Base-by-base conservation (phyloP, 2,113 vertebrate species). In the Dolichotis patagonum region DNA sequence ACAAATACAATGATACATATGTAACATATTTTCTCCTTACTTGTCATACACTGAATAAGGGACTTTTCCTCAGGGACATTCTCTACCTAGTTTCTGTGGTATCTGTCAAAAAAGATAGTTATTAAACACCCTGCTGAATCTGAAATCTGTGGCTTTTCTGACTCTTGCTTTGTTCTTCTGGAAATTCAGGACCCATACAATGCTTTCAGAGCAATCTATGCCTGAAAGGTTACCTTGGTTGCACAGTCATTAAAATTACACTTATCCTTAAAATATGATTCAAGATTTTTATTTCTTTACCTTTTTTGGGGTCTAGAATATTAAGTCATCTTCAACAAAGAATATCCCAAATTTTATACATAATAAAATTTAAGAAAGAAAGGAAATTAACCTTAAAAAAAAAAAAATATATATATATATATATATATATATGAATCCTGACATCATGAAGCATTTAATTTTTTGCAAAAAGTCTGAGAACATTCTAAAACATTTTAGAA, bases 1-100 rank as follows among this genome's bases (percentile, higher is more conserved):
- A n/a, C 63, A 58, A 87, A 56, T 82, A 97, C 95, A 96, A 98
- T 97, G 95, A 97, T 94, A 95, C 69, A 96, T 95, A 60, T 65
- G 41, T 94, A 97, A 80, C n/a, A n/a, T 69, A 95, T 86, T 97
- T 97, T 85, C 92, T 98, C 62, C n/a, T 2, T 91, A 58, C 8
- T 94, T 95, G 49, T 90, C 73, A 56, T 62, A 85, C 49, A 62
- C 14, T 89, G 60, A 85, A 94, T 82, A 90, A 3, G 0, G 0
- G 41, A 13, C 30, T 98, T 24, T 63, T 98, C 93, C 86, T 96
- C 43, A 24, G 96, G 97, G 95, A 97, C 46, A 91, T 56, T 78
- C 28, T 81, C 30, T 93, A 17, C 13, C 83, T 97, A 69, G 9
- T 95, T 84, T 98, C 30, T 54, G 85, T 65, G 97, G 56, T 1